A percentile compares a stretch with the other conserved stretches of the same genome.
Evolutionary conservation across 2,797 vertebrate species (phyloP).

Genomic region (Tolypeutes matacus): DNA sequence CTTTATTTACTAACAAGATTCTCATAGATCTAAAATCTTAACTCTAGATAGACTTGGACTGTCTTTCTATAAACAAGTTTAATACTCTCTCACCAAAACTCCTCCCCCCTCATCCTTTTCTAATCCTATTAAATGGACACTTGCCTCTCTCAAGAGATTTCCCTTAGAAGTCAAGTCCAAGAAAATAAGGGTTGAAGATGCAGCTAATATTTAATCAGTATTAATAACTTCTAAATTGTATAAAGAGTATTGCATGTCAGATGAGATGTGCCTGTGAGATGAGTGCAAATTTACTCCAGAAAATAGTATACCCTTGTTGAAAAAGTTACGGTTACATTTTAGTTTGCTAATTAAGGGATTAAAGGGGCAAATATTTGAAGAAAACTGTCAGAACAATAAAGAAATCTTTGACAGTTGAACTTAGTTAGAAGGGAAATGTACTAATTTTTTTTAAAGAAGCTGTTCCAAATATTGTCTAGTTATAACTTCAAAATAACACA

Average conservation of each 20-base stretch:
- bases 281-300: conserved; percentile 75
- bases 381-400: conserved; percentile 72
- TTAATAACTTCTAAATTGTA: conserved; percentile 47
- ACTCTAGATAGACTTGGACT: not conserved
- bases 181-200: not conserved
- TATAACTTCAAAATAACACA: conserved; percentile 47
- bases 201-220: not conserved
- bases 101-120: not conserved
- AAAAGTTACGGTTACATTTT: conserved; percentile 81
- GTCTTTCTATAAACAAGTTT: not conserved
- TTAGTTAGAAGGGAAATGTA: conserved; percentile 82
- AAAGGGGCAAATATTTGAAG: conserved; percentile 78
- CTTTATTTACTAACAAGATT: not conserved
- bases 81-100: not conserved
- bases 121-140: conserved; percentile 12
- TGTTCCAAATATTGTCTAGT: conserved; percentile 64
- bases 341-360: conserved; percentile 84
- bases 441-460: conserved; percentile 78
- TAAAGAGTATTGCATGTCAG: not conserved
- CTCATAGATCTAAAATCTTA: not conserved
- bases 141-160: conserved; percentile 57
- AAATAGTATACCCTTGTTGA: conserved; percentile 80
- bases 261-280: conserved; percentile 70
- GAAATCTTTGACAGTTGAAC: conserved; percentile 80
- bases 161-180: not conserved